Evolutionary conservation across 2,888 invertebrate species (phyloP), one percentile per base, ranked within the genome.

Genomic region (Hydraecia micacea): DNA sequence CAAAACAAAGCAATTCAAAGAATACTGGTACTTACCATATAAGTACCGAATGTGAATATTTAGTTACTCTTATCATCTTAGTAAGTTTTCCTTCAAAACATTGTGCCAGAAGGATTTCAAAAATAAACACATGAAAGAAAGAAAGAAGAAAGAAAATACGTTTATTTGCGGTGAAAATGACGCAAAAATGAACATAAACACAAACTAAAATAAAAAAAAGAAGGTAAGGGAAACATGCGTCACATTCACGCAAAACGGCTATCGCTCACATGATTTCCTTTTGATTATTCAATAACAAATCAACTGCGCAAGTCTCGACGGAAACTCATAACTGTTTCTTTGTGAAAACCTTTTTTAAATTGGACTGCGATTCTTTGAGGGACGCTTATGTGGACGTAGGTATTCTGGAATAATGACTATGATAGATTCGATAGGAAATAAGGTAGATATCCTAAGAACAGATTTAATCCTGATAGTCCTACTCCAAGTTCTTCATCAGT

Each of bases 31-130:
- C 32, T 9, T 25, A 46, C 63, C 6, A 11, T 25, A 28, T 60
- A 28, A 28, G 28, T 58, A 28, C 7, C 15, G 28, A 72, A 62
- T 46, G 49, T 75, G 13, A 63, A 62, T 52, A 74, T 52, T 63
- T 75, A 28, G 18, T 11, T 21, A 71, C 2, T 42, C 42, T 25
- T 58, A 46, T 72, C 15, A 5, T 32, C 42, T 39, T 55, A 6
- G 42, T 49, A 32, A 11, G 25, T 46, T 67, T 36, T 73, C 18
- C 28, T 28, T 42, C 18, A 42, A 67, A 42, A 42, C 18, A 42
- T 9, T 42, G 18, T n/a, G n/a, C 18, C 42, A 6, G 18, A 18
- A 18, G 18, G 11, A 11, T 67, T 28, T 11, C 11, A 67, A 67
- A 42, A 42, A 42, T 11, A 67, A 18, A 67, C 42, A 18, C n/a